Base-by-base conservation (phyloP, 2,113 vertebrate genomes). In the Thamnophis sirtalis region DNA sequence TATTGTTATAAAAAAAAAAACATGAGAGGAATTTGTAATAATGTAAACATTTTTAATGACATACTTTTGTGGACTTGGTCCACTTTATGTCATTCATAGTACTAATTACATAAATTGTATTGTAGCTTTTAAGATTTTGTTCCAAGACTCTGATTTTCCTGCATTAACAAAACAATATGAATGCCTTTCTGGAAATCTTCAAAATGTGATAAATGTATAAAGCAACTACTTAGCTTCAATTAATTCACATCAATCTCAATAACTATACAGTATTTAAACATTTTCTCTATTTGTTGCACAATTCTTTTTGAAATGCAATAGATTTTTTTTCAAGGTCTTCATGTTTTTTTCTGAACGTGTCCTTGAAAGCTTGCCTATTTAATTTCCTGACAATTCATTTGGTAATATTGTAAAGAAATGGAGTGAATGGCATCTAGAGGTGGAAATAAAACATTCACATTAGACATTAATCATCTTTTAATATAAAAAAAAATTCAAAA, bases 371-470 rank as follows among this genome's bases (percentile, higher is more conserved):
- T 2, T 91, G 53, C 4, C 8, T 91, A 2, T 38, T 91, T 87
- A 1, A 73, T 85, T 89, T 89, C 87, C 90, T 89, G 87, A 89
- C 58, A 86, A 48, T 87, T 93, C 33, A 84, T 2, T 94, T 92
- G 73, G 56, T 38, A 63, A 94, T 50, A 88, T 24, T 88, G 87
- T 86, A 38, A 90, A 28, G 0, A 13, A 91, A 90, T 92, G 10
- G 73, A 87, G 84, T 94, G 56, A 80, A 88, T 88, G 86, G 3
- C 15, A 7, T 88, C 24, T 86, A 73, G 92, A 80, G 55, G 2
- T 91, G 24, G 91, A 92, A 80, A 49, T 17, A 10, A 93, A 92
- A 55, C 48, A 63, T 60, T 85, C 88, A 33, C 49, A 51, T 86
- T 92, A 3, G 0, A 43, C 85, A 9, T 28, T 91, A 28, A 22